These are phyloP conservation scores for Oscheius sp. DNA, from an alignment of 2,888 invertebrate genomes.

Conservation along the genomic window DNA sequence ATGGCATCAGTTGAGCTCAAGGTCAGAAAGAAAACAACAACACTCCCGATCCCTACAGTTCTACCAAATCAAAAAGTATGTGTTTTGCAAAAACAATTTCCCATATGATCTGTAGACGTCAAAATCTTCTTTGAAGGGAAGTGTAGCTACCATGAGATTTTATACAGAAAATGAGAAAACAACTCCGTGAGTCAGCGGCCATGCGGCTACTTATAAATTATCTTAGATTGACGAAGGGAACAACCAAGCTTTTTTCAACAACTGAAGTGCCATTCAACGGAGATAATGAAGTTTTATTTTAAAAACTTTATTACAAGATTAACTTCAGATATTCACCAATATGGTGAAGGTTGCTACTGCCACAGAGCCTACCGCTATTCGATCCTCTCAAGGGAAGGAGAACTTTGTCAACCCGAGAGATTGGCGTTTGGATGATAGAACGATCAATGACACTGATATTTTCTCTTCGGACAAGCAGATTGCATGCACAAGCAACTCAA, in stretches of 20 bases:
- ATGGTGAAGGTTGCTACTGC: not conserved
- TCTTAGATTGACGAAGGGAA: not conserved
- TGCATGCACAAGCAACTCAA: slow-evolving; percentile 37
- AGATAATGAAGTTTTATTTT: slow-evolving; percentile 9
- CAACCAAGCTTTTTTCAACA: not conserved
- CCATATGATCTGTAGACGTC: not conserved
- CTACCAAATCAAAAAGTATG: not conserved
- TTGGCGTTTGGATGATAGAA: slow-evolving; percentile 51
- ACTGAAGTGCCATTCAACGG: slow-evolving; percentile 13
- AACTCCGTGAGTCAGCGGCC: not conserved
- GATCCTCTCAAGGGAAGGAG: not conserved
- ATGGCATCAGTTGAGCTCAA: not conserved
- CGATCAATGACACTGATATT: slow-evolving; percentile 50
- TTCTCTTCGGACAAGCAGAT: slow-evolving; percentile 36
- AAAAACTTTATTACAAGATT: not conserved
- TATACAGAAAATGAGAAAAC: not conserved
- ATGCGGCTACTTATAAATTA: not conserved
- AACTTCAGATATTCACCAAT: slow-evolving; percentile 3
- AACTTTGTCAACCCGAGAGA: slow-evolving; percentile 39
- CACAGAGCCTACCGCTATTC: not conserved
- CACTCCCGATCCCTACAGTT: not conserved
- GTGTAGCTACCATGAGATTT: slow-evolving; percentile 22
- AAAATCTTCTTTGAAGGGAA: not conserved
- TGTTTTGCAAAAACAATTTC: not conserved
- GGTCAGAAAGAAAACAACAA: not conserved